These are phyloP conservation scores for Drosophila histrio DNA, from an alignment of 2,888 invertebrate genomes.

Conservation along the genomic window DNA sequence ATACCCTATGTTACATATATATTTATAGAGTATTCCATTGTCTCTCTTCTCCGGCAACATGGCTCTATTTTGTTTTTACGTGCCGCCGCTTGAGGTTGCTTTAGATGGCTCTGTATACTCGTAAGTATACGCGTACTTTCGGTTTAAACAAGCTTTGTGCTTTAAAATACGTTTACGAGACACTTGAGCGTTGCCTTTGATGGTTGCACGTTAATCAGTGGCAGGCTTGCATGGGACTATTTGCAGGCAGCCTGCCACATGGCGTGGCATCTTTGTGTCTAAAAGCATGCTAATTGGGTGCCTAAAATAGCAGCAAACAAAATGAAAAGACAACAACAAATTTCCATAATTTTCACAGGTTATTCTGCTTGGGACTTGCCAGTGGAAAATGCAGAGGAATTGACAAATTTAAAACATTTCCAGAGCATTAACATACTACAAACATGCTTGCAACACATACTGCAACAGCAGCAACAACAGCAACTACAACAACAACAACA, in stretches of 20 bases:
- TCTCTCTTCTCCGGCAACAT: not conserved
- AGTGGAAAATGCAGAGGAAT: not conserved
- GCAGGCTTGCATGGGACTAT: slow-evolving; percentile 23
- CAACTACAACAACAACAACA: not conserved
- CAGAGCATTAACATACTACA: not conserved
- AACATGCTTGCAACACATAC: not conserved
- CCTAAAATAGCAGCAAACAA: slow-evolving; percentile 40
- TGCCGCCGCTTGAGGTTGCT: slow-evolving; percentile 29
- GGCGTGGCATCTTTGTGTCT: slow-evolving; percentile 7
- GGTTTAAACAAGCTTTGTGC: slow-evolving; percentile 42
- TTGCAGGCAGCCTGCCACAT: slow-evolving; percentile 3
- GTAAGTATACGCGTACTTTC: slow-evolving; percentile 9
- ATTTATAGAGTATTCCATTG: not conserved
- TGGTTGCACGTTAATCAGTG: slow-evolving; percentile 45
- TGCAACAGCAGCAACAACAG: not conserved
- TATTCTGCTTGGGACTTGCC: not conserved
- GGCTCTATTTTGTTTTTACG: slow-evolving; percentile 6
- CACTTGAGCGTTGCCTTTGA: slow-evolving; percentile 49
- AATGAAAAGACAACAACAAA: not conserved
- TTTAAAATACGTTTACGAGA: slow-evolving; percentile 53
- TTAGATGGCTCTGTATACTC: slow-evolving; percentile 44
- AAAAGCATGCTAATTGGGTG: slow-evolving; percentile 58
- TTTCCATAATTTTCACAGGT: not conserved
- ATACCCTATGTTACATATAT: too few species aligned
- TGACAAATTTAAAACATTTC: not conserved